A percentile compares a stretch with the other conserved stretches of the same genome.
Evolutionary conservation across 2,797 vertebrate genomes (phyloP).

Genomic region (Lagodon rhomboides): DNA sequence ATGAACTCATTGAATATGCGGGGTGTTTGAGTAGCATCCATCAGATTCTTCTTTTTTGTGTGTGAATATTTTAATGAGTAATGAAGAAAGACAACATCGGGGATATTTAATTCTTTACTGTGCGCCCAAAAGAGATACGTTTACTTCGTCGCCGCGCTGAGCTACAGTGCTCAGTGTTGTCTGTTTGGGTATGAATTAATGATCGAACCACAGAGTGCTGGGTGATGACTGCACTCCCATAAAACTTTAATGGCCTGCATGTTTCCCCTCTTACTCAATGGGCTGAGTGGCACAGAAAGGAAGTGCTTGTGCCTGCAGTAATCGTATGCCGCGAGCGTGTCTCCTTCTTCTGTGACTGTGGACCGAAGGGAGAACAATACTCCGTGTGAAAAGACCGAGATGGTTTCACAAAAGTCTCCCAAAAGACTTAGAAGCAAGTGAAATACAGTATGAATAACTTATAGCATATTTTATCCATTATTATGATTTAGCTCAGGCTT

Average conservation of each 20-base stretch:
- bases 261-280: conserved; percentile 75
- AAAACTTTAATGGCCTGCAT: conserved; percentile 76
- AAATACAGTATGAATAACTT: conserved; percentile 56
- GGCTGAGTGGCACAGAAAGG: conserved; percentile 55
- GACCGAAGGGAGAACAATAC: conserved; percentile 53
- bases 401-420: conserved; percentile 46
- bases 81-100: neutral
- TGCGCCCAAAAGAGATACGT: neutral
- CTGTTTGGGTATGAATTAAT: conserved; percentile 76
- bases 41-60: conserved; percentile 4
- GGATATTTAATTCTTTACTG: neutral
- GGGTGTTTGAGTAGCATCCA: neutral
- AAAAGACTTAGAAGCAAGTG: conserved; percentile 42
- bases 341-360: conserved; percentile 42
- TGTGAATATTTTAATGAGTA: conserved; percentile 20
- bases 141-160: conserved; percentile 6
- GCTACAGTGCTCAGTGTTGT: conserved; percentile 41
- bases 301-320: conserved; percentile 61
- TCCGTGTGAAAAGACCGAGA: conserved; percentile 49
- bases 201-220: conserved; percentile 68
- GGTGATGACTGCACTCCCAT: conserved; percentile 70
- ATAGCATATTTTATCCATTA: conserved; percentile 37
- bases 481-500: conserved; percentile 50
- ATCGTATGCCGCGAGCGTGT: conserved; percentile 35
- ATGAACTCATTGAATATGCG: conserved; percentile 7